Evolutionary conservation across 2,888 invertebrate genomes (phyloP).

Genomic region (Agrochola lychnidis): DNA sequence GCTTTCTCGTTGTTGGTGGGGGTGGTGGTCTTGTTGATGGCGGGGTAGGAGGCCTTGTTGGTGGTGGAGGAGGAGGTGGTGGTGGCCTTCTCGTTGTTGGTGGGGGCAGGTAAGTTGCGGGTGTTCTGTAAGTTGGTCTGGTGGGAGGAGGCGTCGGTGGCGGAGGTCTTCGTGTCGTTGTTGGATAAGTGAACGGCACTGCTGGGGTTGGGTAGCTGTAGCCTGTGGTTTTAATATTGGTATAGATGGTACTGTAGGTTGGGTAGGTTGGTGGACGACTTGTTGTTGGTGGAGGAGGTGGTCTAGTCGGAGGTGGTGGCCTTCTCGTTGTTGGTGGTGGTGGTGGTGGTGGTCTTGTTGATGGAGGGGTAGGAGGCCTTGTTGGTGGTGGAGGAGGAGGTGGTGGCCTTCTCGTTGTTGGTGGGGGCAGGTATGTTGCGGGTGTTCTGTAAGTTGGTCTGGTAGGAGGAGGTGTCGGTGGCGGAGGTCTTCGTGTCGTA

Average conservation of each 20-base stretch:
- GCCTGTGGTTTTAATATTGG: conserved; percentile 63
- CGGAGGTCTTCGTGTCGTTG: conserved; percentile 45
- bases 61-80: conserved; percentile 59
- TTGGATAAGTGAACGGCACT: conserved; percentile 61
- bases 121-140: too few species aligned
- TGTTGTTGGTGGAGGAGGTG: conserved; percentile 45
- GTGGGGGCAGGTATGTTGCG: too few species aligned
- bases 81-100: conserved; percentile 63
- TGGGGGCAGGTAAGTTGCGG: conserved; percentile 28
- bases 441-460: conserved; percentile 23
- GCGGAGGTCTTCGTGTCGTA: conserved; percentile 48
- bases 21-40: conserved; percentile 36
- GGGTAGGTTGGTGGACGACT: conserved; percentile 15
- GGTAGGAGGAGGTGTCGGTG: conserved; percentile 30
- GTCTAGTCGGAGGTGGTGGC: too few species aligned
- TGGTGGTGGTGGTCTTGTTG: conserved; percentile 12
- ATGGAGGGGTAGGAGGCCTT: conserved; percentile 41
- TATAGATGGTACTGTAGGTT: conserved; percentile 18
- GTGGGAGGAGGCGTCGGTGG: conserved; percentile 9
- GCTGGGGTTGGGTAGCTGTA: conserved; percentile 65
- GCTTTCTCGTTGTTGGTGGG: conserved; percentile 15
- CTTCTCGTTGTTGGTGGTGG: neutral
- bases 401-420: too few species aligned
- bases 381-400: conserved; percentile 45
- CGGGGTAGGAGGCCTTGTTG: conserved; percentile 55